A percentile compares a stretch with the other conserved stretches of the same genome.
Conservation (phyloP, 2,888 invertebrate genomes). For the Scaptomyza reducta region DNA sequence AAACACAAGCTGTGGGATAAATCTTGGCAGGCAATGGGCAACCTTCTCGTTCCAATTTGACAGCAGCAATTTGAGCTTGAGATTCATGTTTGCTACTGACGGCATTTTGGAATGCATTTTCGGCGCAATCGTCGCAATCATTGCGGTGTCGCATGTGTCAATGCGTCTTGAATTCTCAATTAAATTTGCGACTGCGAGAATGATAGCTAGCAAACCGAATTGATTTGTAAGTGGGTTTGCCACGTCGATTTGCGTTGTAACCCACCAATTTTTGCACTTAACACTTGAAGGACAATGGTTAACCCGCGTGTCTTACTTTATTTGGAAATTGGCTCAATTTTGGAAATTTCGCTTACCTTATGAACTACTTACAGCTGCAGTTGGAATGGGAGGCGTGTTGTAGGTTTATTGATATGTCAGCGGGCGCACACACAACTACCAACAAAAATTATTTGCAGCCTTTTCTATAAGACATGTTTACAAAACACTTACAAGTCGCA, state of each 20-base stretch:
- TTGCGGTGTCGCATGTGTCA: conserved; percentile 62
- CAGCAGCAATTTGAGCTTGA: conserved; percentile 65
- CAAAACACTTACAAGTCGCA: conserved; percentile 70
- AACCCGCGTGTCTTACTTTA: conserved; percentile 19
- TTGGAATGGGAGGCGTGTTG: not conserved
- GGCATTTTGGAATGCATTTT: conserved; percentile 43
- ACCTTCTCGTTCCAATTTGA: conserved; percentile 46
- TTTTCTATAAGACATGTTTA: conserved; percentile 69
- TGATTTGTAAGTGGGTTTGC: conserved; percentile 74
- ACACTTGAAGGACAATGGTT: conserved; percentile 18
- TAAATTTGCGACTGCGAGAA: conserved; percentile 65
- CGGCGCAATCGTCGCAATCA: conserved; percentile 15
- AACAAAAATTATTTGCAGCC: conserved; percentile 57
- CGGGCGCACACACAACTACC: conserved; percentile 25
- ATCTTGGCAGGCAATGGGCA: conserved; percentile 45
- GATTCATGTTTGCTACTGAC: conserved; percentile 34
- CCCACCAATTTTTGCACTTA: conserved; percentile 56
- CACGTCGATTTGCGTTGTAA: conserved; percentile 16
- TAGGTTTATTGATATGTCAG: conserved; percentile 31
- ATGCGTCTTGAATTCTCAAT: conserved; percentile 80
- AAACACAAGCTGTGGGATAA: conserved; percentile 72
- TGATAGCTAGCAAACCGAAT: conserved; percentile 44
- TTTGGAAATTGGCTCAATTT: conserved; percentile 25
- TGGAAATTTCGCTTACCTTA: conserved; percentile 28
- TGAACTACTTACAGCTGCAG: conserved; percentile 54